Evolutionary conservation across 2,797 vertebrate genomes (phyloP).

Genomic region (Acanthiza pusilla): DNA sequence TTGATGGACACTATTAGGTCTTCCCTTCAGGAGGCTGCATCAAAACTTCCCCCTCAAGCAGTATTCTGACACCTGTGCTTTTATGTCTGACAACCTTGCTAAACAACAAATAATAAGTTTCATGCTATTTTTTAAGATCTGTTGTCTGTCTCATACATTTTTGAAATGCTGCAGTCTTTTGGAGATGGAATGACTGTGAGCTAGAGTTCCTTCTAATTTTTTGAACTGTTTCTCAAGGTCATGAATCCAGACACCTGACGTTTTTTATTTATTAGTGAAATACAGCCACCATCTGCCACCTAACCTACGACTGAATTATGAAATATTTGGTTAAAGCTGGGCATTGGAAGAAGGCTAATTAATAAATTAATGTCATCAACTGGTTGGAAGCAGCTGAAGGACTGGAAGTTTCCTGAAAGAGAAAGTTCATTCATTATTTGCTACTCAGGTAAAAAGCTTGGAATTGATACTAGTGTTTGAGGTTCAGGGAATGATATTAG

Average conservation of each 20-base stretch:
- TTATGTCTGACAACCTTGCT: conserved; percentile 26
- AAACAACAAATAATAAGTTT: conserved; percentile 40
- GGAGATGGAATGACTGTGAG: neutral
- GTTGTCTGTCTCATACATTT: conserved; percentile 27
- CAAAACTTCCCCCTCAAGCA: neutral
- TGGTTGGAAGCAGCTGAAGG: neutral
- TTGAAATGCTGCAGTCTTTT: conserved; percentile 36
- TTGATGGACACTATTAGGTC: conserved; percentile 48
- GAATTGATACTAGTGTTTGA: neutral
- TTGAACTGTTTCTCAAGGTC: neutral
- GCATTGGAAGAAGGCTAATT: neutral
- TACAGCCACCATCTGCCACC: neutral
- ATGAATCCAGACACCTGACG: neutral
- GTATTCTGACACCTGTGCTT: conserved; percentile 23
- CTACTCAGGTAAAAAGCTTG: neutral
- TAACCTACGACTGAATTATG: neutral
- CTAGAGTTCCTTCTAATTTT: neutral
- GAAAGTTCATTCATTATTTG: neutral
- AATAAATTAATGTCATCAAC: neutral
- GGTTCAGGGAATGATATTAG: neutral
- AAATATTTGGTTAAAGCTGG: neutral
- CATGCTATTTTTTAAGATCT: conserved; percentile 34
- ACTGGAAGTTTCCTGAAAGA: neutral
- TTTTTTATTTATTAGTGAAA: neutral
- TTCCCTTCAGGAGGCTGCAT: conserved; percentile 7